Conservation (phyloP, 2,888 invertebrate species). For the Lithodes maja region DNA sequence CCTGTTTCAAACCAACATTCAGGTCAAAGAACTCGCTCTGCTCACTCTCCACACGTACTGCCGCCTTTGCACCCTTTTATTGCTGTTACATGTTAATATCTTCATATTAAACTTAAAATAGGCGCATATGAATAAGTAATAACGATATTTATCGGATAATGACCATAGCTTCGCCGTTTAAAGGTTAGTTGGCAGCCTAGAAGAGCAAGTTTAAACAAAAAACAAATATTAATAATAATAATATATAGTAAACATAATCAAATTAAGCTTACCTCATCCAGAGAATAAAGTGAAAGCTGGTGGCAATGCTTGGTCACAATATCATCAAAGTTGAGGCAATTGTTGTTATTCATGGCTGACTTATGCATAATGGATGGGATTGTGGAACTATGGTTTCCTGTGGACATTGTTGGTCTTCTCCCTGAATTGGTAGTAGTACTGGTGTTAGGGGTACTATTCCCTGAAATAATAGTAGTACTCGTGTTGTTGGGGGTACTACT, state of each 20-base stretch:
- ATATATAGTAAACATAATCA: neutral
- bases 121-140: too few species aligned
- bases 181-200: neutral
- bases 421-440: slow-evolving; percentile 35
- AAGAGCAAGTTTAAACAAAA: neutral
- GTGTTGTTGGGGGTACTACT: too few species aligned
- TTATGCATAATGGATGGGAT: slow-evolving; percentile 35
- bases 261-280: slow-evolving; percentile 74
- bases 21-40: too few species aligned
- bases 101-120: too few species aligned
- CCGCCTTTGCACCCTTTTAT: too few species aligned
- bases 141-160: too few species aligned
- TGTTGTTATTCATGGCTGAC: slow-evolving; percentile 54
- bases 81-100: too few species aligned
- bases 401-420: slow-evolving; percentile 47
- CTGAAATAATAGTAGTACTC: too few species aligned
- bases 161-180: too few species aligned
- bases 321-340: slow-evolving; percentile 42
- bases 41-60: too few species aligned
- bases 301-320: slow-evolving; percentile 40
- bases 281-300: slow-evolving; percentile 74
- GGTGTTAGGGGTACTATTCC: slow-evolving; percentile 42
- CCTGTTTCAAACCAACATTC: too few species aligned
- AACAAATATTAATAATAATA: neutral
- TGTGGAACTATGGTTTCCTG: slow-evolving; percentile 39